These are phyloP conservation scores for Nebria salina DNA, from an alignment of 2,888 invertebrate species.

Conservation along the genomic window DNA sequence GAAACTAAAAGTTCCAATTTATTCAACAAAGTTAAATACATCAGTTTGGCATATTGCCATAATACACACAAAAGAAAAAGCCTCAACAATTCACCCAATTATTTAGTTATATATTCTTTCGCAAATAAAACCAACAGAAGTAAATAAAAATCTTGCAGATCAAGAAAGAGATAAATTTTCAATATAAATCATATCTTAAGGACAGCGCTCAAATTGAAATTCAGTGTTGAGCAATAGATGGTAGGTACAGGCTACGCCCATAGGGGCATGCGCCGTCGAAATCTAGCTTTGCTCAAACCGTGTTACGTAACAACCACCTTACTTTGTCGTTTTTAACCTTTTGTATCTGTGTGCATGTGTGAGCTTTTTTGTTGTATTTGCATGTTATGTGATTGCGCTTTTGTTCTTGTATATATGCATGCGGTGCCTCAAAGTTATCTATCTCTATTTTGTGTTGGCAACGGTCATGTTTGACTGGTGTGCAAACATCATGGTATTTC, in stretches of 20 bases:
- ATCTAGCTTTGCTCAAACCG: no score
- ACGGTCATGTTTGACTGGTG: constrained; percentile 1
- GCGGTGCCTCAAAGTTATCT: background rate
- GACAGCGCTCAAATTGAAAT: no score
- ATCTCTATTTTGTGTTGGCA: background rate
- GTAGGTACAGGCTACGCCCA: no score
- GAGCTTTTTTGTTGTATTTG: background rate
- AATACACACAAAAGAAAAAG: background rate
- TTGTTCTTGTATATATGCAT: background rate
- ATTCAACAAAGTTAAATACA: background rate
- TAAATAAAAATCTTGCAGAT: background rate
- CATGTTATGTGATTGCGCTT: constrained; percentile 13
- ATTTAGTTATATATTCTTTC: background rate
- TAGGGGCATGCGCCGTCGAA: no score
- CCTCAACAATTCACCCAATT: background rate
- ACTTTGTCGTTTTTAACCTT: background rate
- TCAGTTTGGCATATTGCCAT: background rate
- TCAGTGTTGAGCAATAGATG: no score
- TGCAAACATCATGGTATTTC: constrained; percentile 29
- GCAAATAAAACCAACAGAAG: background rate
- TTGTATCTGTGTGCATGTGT: background rate
- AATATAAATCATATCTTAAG: background rate
- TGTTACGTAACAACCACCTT: background rate
- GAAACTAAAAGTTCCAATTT: background rate
- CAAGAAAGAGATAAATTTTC: background rate